Conservation (phyloP, 2,797 vertebrate genomes). For the Gymnopithys bicolor region DNA sequence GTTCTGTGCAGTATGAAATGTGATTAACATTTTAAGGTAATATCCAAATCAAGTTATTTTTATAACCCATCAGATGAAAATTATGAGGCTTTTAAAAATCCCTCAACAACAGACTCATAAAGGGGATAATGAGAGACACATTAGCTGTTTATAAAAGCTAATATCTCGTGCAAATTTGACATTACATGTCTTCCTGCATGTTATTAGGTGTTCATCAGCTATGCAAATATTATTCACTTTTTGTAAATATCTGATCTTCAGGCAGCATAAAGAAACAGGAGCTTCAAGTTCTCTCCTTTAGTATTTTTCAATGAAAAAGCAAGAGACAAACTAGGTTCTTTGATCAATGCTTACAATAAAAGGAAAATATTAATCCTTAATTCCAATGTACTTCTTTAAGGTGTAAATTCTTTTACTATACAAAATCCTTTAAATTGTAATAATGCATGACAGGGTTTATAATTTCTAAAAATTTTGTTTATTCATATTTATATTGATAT, state of each 20-base stretch:
- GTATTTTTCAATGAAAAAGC: slow-evolving; percentile 19
- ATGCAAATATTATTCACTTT: slow-evolving; percentile 51
- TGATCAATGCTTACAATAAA: slow-evolving; percentile 24
- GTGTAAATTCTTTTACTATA: neutral
- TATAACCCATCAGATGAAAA: slow-evolving; percentile 63
- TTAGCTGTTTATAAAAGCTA: slow-evolving; percentile 67
- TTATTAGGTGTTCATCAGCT: slow-evolving; percentile 43
- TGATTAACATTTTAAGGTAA: slow-evolving; percentile 60
- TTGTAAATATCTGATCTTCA: slow-evolving; percentile 47
- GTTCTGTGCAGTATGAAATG: neutral
- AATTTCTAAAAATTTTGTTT: neutral
- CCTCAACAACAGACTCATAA: slow-evolving; percentile 53
- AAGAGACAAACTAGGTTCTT: neutral
- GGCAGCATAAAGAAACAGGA: slow-evolving; percentile 1
- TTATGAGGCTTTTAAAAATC: slow-evolving; percentile 46
- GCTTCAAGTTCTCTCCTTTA: neutral
- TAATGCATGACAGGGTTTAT: neutral
- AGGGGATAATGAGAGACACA: slow-evolving; percentile 68
- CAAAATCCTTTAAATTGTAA: neutral
- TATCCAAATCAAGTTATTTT: slow-evolving; percentile 39
- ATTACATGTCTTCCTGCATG: slow-evolving; percentile 40
- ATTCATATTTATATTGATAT: neutral
- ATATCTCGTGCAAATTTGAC: slow-evolving; percentile 67
- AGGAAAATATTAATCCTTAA: slow-evolving; percentile 1
- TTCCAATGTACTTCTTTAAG: neutral